Percentiles rank a stretch among this genome's conserved stretches.
phyloP scores from a whole-genome alignment of 2,797 vertebrate genomes.

The Fringilla coelebs region DNA sequence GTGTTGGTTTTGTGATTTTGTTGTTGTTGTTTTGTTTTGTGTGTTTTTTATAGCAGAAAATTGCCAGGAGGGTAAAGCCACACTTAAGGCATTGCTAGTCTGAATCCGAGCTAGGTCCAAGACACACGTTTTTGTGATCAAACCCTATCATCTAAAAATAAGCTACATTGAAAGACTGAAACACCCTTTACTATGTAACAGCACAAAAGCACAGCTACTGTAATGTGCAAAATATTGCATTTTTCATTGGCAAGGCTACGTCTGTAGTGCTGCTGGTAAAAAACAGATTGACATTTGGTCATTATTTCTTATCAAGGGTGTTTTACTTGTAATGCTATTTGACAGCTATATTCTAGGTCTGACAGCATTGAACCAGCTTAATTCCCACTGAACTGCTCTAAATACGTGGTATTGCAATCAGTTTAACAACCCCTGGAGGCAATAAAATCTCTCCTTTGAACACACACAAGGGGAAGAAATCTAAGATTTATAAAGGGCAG shows the following conservation, averaged over 20 bases:
- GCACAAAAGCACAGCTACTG: slow-evolving; percentile 54
- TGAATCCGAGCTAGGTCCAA: neutral
- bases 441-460: slow-evolving; percentile 91
- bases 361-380: slow-evolving; percentile 93
- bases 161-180: slow-evolving; percentile 17
- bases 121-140: neutral
- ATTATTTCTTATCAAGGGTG: slow-evolving; percentile 91
- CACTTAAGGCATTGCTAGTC: neutral
- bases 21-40: neutral
- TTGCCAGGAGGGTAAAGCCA: neutral
- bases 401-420: slow-evolving; percentile 95
- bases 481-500: slow-evolving; percentile 92
- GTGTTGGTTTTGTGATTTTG: neutral
- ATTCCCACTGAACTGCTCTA: slow-evolving; percentile 93
- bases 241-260: slow-evolving; percentile 68
- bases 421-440: slow-evolving; percentile 98
- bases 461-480: slow-evolving; percentile 88
- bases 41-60: neutral
- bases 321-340: slow-evolving; percentile 89
- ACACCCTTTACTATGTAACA: slow-evolving; percentile 22
- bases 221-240: slow-evolving; percentile 71
- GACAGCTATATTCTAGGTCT: slow-evolving; percentile 92
- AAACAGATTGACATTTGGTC: slow-evolving; percentile 85
- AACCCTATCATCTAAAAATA: neutral
- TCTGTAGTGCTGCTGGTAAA: slow-evolving; percentile 70